Evolutionary conservation across 2,888 invertebrate species (phyloP).

Genomic region (Imbricaverruca yamaguchii): DNA sequence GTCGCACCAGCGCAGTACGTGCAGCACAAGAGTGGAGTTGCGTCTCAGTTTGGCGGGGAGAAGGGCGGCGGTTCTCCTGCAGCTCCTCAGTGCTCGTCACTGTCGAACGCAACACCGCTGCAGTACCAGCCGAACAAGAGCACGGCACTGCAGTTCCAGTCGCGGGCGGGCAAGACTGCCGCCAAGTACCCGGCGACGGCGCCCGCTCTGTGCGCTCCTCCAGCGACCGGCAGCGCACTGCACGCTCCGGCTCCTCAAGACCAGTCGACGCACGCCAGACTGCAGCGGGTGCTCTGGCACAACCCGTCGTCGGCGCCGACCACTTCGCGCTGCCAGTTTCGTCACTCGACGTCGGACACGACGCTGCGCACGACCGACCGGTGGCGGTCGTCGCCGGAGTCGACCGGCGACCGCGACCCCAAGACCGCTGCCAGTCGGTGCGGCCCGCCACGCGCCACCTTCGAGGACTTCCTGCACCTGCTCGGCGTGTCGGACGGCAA

Average conservation of each 20-base stretch:
- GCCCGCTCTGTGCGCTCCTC: not conserved
- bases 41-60: not conserved
- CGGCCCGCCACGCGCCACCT: not conserved
- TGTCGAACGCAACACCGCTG: too few relatives aligned
- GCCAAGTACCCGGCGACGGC: too few relatives aligned
- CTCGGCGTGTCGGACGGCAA: slow-evolving; percentile 14
- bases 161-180: too few relatives aligned
- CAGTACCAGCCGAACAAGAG: too few relatives aligned
- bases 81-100: too few relatives aligned
- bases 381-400: too few relatives aligned
- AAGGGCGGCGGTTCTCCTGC: not conserved
- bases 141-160: not conserved
- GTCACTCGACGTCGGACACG: not conserved
- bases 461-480: slow-evolving; percentile 11
- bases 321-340: not conserved
- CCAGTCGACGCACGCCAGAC: not conserved
- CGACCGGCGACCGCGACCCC: not conserved
- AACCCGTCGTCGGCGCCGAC: not conserved
- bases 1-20: not conserved
- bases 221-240: not conserved
- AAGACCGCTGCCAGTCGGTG: not conserved
- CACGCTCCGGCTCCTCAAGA: not conserved
- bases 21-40: not conserved
- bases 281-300: not conserved
- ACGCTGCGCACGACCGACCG: not conserved